Conservation (phyloP, 2,888 invertebrate genomes). For the Tanypteryx hageni region DNA sequence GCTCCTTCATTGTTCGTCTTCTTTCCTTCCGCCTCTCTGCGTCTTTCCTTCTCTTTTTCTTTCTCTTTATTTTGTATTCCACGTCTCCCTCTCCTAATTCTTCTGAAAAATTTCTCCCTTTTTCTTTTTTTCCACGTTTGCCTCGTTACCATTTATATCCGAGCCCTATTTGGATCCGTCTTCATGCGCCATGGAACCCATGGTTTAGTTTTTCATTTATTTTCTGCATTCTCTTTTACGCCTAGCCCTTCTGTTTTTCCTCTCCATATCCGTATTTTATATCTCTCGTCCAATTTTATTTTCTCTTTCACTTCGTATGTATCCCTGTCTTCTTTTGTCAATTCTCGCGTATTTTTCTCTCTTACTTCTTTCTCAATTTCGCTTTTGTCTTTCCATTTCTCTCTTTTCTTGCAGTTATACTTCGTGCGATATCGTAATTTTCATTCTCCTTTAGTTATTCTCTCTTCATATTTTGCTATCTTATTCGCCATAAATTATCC, state of each 20-base stretch:
- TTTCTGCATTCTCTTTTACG: not conserved
- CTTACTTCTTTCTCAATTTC: too few species aligned
- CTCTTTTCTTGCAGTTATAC: too few species aligned
- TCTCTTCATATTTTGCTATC: too few species aligned
- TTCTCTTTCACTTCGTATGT: too few species aligned
- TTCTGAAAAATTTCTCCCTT: not conserved
- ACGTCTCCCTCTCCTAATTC: not conserved
- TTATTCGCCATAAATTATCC: too few species aligned
- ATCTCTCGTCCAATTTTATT: too few species aligned
- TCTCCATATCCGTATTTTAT: not conserved
- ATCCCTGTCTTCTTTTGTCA: too few species aligned
- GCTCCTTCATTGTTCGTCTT: not conserved
- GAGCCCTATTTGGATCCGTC: not conserved
- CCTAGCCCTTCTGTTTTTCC: not conserved
- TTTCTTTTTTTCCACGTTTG: not conserved
- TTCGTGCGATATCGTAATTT: too few species aligned
- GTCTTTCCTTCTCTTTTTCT: not conserved
- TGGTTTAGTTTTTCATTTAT: not conserved
- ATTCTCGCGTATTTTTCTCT: too few species aligned
- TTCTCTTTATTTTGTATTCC: not conserved
- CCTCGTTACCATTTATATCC: not conserved
- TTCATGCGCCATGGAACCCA: not conserved
- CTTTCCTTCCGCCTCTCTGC: not conserved
- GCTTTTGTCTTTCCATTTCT: too few species aligned
- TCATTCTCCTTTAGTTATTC: too few species aligned